Conservation (phyloP, 2,888 invertebrate species). For the Phlogophora meticulosa region DNA sequence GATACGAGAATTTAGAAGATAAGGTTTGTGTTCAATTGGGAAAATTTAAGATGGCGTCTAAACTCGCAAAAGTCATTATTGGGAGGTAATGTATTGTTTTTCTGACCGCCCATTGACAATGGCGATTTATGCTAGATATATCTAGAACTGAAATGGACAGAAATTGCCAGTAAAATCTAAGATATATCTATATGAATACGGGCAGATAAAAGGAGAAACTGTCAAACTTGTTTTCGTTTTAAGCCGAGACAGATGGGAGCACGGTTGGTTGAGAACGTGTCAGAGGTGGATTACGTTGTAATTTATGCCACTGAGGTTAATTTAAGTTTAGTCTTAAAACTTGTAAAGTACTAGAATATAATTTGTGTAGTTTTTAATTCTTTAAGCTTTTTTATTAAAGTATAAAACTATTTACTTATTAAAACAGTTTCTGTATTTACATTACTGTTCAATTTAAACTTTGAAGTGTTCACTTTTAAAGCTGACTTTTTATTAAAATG, state of each 20-base stretch:
- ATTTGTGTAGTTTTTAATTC: slow-evolving; percentile 19
- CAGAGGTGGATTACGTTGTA: slow-evolving; percentile 33
- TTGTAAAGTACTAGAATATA: slow-evolving; percentile 1
- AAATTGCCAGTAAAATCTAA: slow-evolving; percentile 10
- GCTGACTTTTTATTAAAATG: not conserved
- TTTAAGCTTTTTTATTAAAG: not conserved
- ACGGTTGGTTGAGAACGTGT: slow-evolving; percentile 34
- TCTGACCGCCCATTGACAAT: not conserved
- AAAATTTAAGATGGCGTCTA: too few relatives aligned
- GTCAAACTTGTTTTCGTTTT: slow-evolving; percentile 38
- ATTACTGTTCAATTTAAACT: too few relatives aligned
- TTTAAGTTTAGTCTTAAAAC: slow-evolving; percentile 38
- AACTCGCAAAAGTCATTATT: too few relatives aligned
- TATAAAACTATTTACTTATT: slow-evolving; percentile 2
- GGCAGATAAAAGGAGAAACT: slow-evolving; percentile 20
- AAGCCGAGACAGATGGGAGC: slow-evolving; percentile 52
- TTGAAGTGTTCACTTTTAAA: too few relatives aligned
- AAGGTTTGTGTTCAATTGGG: too few relatives aligned
- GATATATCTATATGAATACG: slow-evolving; percentile 23
- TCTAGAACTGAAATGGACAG: not conserved
- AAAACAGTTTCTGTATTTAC: slow-evolving; percentile 12
- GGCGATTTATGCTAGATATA: not conserved
- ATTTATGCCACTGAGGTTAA: slow-evolving; percentile 43
- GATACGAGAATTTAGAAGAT: too few relatives aligned
- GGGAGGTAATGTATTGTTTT: not conserved